Evolutionary conservation across 2,797 vertebrate species (phyloP), one percentile per base, ranked within the genome.

Genomic region (Carapus acus): DNA sequence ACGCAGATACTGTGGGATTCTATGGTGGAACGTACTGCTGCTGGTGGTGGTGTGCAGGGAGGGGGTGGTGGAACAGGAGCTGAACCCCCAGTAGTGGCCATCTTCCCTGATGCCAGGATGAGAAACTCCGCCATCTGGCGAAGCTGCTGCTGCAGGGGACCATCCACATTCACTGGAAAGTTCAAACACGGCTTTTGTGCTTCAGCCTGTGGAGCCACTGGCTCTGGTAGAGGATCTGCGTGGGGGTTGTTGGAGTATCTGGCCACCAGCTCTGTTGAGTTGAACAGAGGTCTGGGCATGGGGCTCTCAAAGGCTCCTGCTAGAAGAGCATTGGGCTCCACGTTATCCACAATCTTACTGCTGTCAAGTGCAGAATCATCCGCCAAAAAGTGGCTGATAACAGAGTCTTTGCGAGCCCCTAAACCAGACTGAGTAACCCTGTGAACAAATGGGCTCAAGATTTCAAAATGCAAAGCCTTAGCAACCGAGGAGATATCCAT

Each of bases 51-150:
- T 0, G 6, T 18, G 22, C 13, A 11, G 2, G 38, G 47, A 54
- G 59, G 23, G 15, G 66, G 18, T 43, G 50, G 46, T 3, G 41
- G 36, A 46, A 19, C 13, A 2, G 57, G 42, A 43, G 49, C 23
- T 38, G 63, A 37, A 17, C 43, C 11, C 1, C 39, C 21, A 43
- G 42, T 7, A 2, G 66, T 64, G 13, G 34, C 62, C 58, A 88
- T 62, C 39, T 83, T 88, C 50, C 81, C 81, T 6, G 80, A 86
- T 0, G 81, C 85, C 36, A 82, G 49, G 6, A 89, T 73, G 49
- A 90, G 83, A 43, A 89, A 79, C 39, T 89, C 86, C 1, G 82
- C 86, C 86, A 90, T 88, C 56, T 88, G 86, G 15, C 69, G 69
- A 27, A 90, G 85, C 55, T 88, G 87, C 64, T 87, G 85, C 66